These are phyloP conservation scores for Lacanobia oleracea DNA, from an alignment of 2,888 invertebrate genomes.

Conservation along the genomic window DNA sequence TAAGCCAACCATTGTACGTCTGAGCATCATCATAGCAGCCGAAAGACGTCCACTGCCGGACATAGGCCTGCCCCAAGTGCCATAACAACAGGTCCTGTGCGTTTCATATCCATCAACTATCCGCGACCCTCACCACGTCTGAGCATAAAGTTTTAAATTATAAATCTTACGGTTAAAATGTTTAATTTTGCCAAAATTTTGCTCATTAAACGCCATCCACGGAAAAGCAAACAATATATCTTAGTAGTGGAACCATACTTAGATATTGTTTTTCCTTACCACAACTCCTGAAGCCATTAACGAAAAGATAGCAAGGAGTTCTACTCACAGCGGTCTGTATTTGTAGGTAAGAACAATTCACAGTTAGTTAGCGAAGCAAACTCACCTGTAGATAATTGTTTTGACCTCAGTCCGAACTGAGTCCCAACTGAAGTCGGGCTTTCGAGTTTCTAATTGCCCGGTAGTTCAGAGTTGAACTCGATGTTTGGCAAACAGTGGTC, in stretches of 20 bases:
- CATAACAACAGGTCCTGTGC: too few species aligned
- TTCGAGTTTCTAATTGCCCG: conserved; percentile 64
- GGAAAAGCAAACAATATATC: too few species aligned
- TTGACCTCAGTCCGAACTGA: conserved; percentile 56
- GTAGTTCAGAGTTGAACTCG: conserved; percentile 51
- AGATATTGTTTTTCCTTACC: neutral
- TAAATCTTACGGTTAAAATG: too few species aligned
- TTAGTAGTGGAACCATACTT: neutral
- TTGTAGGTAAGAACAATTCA: conserved; percentile 44
- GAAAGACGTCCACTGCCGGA: too few species aligned
- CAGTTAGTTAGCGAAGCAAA: conserved; percentile 58
- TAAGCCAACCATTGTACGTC: too few species aligned
- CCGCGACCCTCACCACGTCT: too few species aligned
- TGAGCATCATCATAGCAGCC: too few species aligned
- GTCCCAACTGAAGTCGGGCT: conserved; percentile 34
- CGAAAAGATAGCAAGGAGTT: conserved; percentile 9
- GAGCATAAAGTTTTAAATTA: too few species aligned
- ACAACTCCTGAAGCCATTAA: neutral
- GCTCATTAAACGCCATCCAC: too few species aligned
- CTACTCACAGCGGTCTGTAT: conserved; percentile 6
- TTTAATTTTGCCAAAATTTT: too few species aligned
- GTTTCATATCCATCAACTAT: too few species aligned
- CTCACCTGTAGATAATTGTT: conserved; percentile 64
- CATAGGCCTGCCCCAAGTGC: too few species aligned
- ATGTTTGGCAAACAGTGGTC: conserved; percentile 55